Evolutionary conservation across 1,140 invertebrate genomes (phyloP), one percentile per base, ranked within the genome.

Genomic region (Hetaerina americana): DNA sequence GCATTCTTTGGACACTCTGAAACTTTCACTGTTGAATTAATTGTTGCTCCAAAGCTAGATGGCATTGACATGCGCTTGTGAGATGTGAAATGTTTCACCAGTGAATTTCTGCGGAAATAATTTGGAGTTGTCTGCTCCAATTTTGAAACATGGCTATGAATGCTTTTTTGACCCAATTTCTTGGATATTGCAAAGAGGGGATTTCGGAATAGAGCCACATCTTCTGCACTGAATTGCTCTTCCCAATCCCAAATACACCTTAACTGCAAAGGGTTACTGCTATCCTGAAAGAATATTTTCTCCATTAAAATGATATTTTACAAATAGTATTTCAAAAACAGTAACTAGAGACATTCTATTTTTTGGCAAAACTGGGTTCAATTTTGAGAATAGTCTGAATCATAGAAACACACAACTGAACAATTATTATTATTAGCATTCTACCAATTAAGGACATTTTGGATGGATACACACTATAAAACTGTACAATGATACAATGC

Each of bases 181-280:
- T 8, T 22, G 10, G 12, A 40, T 66, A 29, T 77, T 71, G 84
- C 83, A 76, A 86, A 92, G 0, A 94, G 78, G 12, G 92, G 92
- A 79, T 94, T 94, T 73, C 87, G 86, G 80, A 95, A 94, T 40
- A 93, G 81, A 12, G 86, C 81, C 31, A 90, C 88, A 77, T 94
- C 92, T 67, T 93, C 92, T 0, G 83, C 83, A 5, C 72, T 28
- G 76, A 93, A 92, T 79, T 93, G 91, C 76, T 92, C 89, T 66
- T 85, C 83, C 92, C 92, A 94, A 78, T 94, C 90, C 92, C 92
- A 95, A 0, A 92, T 87, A 29, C 90, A 90, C 0, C 91, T 82
- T 31, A 90, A 79, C 3, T 89, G 83, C 49, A 92, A 81, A 25
- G 84, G 85, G 72, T 80, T 83, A 26, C 78, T 79, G 24, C 78